Conservation (phyloP, 2,888 invertebrate species). For the Agrenia bidenticulata region DNA sequence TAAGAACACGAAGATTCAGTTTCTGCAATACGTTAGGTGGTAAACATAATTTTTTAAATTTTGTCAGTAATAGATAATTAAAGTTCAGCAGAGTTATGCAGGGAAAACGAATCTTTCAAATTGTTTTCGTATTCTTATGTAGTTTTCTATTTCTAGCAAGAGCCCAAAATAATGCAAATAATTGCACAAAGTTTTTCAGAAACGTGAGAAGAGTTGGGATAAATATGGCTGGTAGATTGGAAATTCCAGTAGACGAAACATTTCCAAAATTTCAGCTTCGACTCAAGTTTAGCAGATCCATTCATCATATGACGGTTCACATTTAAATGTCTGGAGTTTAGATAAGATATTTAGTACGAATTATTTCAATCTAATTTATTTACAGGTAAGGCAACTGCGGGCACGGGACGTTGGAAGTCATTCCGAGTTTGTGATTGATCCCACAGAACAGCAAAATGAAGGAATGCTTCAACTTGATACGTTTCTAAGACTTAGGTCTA, state of each 20-base stretch:
- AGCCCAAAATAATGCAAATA: slow-evolving; percentile 1
- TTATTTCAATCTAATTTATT: slow-evolving; percentile 3
- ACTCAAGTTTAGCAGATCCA: slow-evolving; percentile 35
- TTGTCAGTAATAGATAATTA: too few species aligned
- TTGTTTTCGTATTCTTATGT: too few species aligned
- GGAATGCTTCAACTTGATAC: slow-evolving; percentile 39
- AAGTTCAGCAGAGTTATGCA: too few species aligned
- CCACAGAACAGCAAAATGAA: slow-evolving; percentile 30
- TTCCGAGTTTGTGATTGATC: slow-evolving; percentile 41
- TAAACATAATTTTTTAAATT: too few species aligned
- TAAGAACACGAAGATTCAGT: too few species aligned
- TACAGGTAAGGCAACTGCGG: slow-evolving; percentile 32
- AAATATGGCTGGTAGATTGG: slow-evolving; percentile 33
- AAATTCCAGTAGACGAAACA: slow-evolving; percentile 36
- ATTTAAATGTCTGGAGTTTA: neutral
- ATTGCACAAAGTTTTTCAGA: slow-evolving; percentile 31
- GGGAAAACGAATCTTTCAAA: too few species aligned
- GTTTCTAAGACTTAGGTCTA: slow-evolving; percentile 29
- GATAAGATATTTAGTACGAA: too few species aligned
- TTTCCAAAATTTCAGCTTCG: slow-evolving; percentile 33
- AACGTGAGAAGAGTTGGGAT: slow-evolving; percentile 33
- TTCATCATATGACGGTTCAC: slow-evolving; percentile 38
- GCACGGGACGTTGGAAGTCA: slow-evolving; percentile 37
- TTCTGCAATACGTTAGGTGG: too few species aligned
- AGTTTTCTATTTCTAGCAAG: too few species aligned